A percentile compares a stretch with the other conserved stretches of the same genome.
Conservation (phyloP, 2,888 invertebrate genomes). For the Lacanobia wlatinum region DNA sequence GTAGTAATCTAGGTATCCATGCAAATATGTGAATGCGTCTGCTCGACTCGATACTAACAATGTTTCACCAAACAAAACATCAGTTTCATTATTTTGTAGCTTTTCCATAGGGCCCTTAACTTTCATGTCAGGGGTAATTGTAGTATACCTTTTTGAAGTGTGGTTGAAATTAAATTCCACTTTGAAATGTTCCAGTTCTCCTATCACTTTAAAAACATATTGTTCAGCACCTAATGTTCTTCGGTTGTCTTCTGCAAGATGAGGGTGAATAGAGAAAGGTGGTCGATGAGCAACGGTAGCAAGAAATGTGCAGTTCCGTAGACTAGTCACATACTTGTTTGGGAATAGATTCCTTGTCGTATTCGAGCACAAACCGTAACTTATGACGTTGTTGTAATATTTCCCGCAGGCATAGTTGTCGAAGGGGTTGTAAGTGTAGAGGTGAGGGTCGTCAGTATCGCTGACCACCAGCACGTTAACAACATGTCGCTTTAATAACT, state of each 20-base stretch:
- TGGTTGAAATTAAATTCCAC: conserved; percentile 37
- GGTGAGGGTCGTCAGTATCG: conserved; percentile 65
- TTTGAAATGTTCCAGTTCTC: conserved; percentile 45
- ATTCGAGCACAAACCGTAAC: conserved; percentile 72
- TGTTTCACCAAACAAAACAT: conserved; percentile 43
- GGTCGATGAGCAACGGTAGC: conserved; percentile 61
- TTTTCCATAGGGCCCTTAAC: conserved; percentile 29
- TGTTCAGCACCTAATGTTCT: conserved; percentile 45
- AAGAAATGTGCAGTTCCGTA: conserved; percentile 75
- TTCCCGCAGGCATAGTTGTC: conserved; percentile 79
- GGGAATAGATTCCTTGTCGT: conserved; percentile 64
- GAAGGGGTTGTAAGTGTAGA: conserved; percentile 79
- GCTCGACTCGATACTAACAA: conserved; percentile 18
- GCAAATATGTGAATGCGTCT: conserved; percentile 43
- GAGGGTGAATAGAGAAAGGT: conserved; percentile 51
- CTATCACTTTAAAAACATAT: conserved; percentile 41
- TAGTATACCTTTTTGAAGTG: not conserved
- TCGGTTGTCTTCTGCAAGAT: conserved; percentile 1
- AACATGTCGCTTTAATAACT: conserved; percentile 69
- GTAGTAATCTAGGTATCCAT: conserved; percentile 45
- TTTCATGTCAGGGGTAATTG: conserved; percentile 32
- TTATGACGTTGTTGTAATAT: conserved; percentile 70
- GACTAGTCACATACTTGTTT: conserved; percentile 69
- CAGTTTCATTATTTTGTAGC: conserved; percentile 46
- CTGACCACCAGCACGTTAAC: conserved; percentile 71